Base-by-base conservation (phyloP, 1,140 invertebrate genomes). In the Aphelenchoides fujianensis region DNA sequence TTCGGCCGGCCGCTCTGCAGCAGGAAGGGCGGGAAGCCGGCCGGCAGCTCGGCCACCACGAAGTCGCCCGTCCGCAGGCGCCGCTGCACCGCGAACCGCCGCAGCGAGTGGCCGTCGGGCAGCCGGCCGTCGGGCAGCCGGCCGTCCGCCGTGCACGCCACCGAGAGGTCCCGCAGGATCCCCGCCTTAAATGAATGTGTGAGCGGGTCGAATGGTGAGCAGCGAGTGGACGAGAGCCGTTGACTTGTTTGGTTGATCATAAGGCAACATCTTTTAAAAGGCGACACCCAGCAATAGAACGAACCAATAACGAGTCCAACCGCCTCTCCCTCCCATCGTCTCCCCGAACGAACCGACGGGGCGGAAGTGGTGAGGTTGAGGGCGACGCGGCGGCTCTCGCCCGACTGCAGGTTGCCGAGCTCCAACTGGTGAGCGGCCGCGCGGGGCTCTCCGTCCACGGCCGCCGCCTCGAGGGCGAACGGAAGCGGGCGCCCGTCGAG, bases 401-500 rank as follows among this genome's bases (percentile, higher is more conserved):
- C 63, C 28, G 63, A 66, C 34, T 35, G 19, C 32, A 66, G n/a
- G 16, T 66, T 35, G 12, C 63, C 63, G 27, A 66, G 53, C 37
- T 66, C 32, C 1, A 66, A 27, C 23, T 66, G 19, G 9, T 41
- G 1, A 30, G 32, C n/a, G 0, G 16, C 12, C 23, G 63, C n/a
- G n/a, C 12, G n/a, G 2, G 16, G 12, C n/a, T n/a, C 19, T 66
- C 53, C 63, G 31, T 66, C 63, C 1, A 66, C 36, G 1, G 23
- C 12, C 12, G 53, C 36, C 2, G 63, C 16, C 9, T 66, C 63
- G 16, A 66, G 16, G 0, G 16, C 23, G 31, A 66, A 66, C 12
- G 12, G n/a, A 36, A 66, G 16, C 1, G 34, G 16, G 12, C 32
- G 36, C 19, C 12, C 23, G 1, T 27, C n/a, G 12, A 19, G 12